Conservation (phyloP, 2,113 vertebrate species). For the Porphyrio hochstetteri region DNA sequence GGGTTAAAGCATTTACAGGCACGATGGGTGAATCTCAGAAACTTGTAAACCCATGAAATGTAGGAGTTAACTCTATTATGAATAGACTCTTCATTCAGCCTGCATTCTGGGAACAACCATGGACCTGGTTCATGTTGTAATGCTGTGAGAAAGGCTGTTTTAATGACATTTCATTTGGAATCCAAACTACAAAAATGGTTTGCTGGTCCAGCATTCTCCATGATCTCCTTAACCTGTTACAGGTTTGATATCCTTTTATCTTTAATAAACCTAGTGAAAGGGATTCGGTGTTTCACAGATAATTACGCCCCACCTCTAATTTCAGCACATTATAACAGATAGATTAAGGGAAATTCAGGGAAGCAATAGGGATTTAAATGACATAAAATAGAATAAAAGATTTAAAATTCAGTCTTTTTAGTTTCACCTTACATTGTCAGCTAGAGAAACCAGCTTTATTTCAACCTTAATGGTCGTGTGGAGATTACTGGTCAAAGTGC, state of each 20-base stretch:
- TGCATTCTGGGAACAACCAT: neutral
- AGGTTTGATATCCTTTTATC: slow-evolving; percentile 26
- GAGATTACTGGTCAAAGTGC: slow-evolving; percentile 67
- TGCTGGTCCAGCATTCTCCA: neutral
- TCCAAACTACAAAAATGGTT: slow-evolving; percentile 3
- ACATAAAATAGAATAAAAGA: slow-evolving; percentile 56
- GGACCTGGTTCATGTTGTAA: neutral
- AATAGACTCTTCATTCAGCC: neutral
- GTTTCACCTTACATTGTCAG: slow-evolving; percentile 13
- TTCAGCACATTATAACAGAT: slow-evolving; percentile 1
- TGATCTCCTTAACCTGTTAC: slow-evolving; percentile 19
- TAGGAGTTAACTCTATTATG: neutral
- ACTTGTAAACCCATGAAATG: neutral
- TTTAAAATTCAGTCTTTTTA: slow-evolving; percentile 47
- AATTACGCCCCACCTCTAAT: slow-evolving; percentile 44
- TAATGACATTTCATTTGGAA: slow-evolving; percentile 20
- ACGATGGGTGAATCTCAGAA: neutral
- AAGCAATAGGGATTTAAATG: slow-evolving; percentile 45
- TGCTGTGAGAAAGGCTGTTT: neutral
- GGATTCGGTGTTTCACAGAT: neutral
- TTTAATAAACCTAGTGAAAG: slow-evolving; percentile 34
- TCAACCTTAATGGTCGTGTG: slow-evolving; percentile 31
- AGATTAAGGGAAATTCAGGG: slow-evolving; percentile 29
- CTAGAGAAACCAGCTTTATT: slow-evolving; percentile 43
- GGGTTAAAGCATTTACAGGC: neutral